These are phyloP conservation scores for Aramus guarauna DNA, from an alignment of 2,113 vertebrate species.

Conservation along the genomic window DNA sequence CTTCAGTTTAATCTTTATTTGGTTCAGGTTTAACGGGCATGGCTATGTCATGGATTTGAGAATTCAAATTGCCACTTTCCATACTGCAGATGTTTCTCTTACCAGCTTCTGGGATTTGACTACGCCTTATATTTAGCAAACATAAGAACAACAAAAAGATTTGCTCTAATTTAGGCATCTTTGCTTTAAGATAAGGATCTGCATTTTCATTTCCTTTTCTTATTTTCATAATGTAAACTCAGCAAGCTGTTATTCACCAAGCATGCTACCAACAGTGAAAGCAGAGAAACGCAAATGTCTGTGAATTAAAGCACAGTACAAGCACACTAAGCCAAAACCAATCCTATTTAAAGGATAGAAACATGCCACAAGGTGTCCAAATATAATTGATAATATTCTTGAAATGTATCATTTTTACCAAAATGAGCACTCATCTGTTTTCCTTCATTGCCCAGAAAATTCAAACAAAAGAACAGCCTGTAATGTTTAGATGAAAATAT, in stretches of 20 bases:
- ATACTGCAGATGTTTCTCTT: background rate
- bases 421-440: background rate
- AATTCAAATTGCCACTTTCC: background rate
- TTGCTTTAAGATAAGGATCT: background rate
- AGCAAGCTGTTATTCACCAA: constrained; percentile 37
- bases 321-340: background rate
- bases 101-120: background rate
- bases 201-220: constrained; percentile 17
- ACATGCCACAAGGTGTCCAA: background rate
- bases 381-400: constrained; percentile 16
- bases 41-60: background rate
- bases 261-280: background rate
- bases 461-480: background rate
- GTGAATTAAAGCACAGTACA: constrained; percentile 20
- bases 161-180: constrained; percentile 7
- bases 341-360: constrained; percentile 24
- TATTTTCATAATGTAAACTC: constrained; percentile 27
- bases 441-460: background rate
- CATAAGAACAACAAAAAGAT: constrained; percentile 18
- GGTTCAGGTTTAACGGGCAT: background rate
- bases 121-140: background rate
- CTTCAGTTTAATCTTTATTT: background rate
- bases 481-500: background rate
- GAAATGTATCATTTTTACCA: constrained; percentile 6
- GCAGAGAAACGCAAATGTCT: constrained; percentile 9